Percentiles rank a stretch among this genome's conserved stretches.
Conservation (phyloP, 1,140 invertebrate genomes). For the Laodelphax striatellus region DNA sequence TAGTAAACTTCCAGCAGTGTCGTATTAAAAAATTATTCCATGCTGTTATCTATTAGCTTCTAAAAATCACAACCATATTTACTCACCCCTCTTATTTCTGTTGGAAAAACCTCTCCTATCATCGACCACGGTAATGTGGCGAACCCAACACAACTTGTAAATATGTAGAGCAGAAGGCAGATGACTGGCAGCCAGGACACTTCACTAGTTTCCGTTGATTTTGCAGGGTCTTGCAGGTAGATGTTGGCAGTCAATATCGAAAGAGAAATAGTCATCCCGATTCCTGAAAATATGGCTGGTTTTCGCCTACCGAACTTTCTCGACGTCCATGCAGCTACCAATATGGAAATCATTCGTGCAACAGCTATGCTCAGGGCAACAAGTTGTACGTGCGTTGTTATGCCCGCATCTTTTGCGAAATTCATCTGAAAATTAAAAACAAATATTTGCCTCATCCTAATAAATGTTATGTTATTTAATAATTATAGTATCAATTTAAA, state of each 20-base stretch:
- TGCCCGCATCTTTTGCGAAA: constrained; percentile 44
- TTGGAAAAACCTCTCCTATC: constrained; percentile 61
- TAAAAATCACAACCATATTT: too few relatives aligned
- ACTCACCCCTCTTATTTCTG: constrained; percentile 44
- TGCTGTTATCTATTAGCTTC: too few relatives aligned
- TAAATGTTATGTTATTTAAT: too few relatives aligned
- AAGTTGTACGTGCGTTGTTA: constrained; percentile 42
- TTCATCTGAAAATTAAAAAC: constrained; percentile 31
- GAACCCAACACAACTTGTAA: constrained; percentile 47
- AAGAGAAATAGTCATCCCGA: constrained; percentile 47
- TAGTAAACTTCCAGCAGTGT: too few relatives aligned
- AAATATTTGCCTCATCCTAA: too few relatives aligned
- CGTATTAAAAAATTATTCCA: too few relatives aligned
- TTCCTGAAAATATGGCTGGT: constrained; percentile 44
- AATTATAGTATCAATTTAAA: too few relatives aligned
- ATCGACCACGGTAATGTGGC: constrained; percentile 60
- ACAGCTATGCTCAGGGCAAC: constrained; percentile 42
- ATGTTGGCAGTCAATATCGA: constrained; percentile 37
- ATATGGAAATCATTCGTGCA: constrained; percentile 38
- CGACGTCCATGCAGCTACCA: constrained; percentile 38
- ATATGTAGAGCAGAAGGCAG: constrained; percentile 42
- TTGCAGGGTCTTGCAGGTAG: constrained; percentile 17
- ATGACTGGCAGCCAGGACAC: constrained; percentile 33
- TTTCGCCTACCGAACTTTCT: constrained; percentile 43
- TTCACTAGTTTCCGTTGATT: too few relatives aligned